Evolutionary conservation across 2,797 vertebrate genomes (phyloP).

Genomic region (Cynopterus sphinx): DNA sequence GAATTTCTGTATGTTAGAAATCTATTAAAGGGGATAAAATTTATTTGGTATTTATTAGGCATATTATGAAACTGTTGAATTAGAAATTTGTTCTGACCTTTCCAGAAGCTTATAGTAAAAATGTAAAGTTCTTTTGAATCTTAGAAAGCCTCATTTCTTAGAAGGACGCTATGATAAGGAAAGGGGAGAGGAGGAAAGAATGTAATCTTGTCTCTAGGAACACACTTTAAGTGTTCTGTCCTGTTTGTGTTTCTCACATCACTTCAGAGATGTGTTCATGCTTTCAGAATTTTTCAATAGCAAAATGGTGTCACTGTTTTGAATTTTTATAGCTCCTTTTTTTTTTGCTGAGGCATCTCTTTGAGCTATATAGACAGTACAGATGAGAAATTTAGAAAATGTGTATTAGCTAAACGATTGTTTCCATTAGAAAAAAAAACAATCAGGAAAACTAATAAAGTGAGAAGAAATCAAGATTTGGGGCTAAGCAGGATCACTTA

Average conservation of each 20-base stretch:
- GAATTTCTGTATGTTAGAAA: not conserved
- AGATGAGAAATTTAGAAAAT: not conserved
- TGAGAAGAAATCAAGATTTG: not conserved
- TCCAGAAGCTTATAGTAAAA: slow-evolving; percentile 11
- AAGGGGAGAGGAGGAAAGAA: not conserved
- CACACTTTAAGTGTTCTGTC: not conserved
- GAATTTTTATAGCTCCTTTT: slow-evolving; percentile 7
- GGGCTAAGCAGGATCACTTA: not conserved
- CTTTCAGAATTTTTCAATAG: not conserved
- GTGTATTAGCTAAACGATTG: not conserved
- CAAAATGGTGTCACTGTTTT: slow-evolving; percentile 1
- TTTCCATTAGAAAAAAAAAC: not conserved
- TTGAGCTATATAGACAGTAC: not conserved
- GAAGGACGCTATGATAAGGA: not conserved
- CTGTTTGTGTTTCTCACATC: not conserved
- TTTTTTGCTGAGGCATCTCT: not conserved
- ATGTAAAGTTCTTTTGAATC: not conserved
- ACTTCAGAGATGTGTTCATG: not conserved
- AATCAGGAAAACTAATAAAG: not conserved
- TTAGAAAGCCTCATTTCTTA: not conserved
- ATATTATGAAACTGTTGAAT: not conserved
- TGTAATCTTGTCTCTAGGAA: not conserved
- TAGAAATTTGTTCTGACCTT: slow-evolving; percentile 21
- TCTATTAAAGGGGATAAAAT: not conserved
- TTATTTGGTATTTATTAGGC: not conserved